A percentile compares a stretch with the other conserved stretches of the same genome.
phyloP scores from a whole-genome alignment of 2,113 vertebrate genomes.

The Cyanoliseus patagonus region DNA sequence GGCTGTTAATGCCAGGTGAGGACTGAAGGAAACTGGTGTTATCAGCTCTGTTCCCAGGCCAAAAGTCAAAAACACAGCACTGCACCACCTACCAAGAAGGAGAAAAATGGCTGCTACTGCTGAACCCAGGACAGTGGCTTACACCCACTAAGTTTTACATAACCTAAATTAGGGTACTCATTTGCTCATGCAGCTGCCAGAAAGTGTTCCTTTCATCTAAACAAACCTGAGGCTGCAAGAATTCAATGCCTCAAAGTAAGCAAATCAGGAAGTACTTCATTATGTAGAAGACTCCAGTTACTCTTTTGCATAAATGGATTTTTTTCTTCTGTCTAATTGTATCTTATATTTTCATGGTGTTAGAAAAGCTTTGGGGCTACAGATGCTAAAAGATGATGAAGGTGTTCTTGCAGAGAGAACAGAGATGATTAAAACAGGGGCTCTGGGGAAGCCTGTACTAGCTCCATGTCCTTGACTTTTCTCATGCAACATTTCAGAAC shows the following conservation, averaged over 20 bases:
- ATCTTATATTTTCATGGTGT: not conserved
- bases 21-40: too few relatives aligned
- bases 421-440: not conserved
- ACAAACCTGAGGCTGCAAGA: constrained; percentile 45
- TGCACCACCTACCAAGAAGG: too few relatives aligned
- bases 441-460: not conserved
- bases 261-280: constrained; percentile 48
- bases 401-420: not conserved
- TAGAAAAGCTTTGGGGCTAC: not conserved
- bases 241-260: constrained; percentile 35
- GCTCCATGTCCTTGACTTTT: not conserved
- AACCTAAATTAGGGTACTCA: not conserved
- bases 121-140: not conserved
- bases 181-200: not conserved
- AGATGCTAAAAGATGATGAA: not conserved
- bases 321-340: not conserved
- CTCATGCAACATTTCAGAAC: not conserved
- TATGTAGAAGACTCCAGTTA: not conserved
- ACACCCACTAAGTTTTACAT: not conserved
- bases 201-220: constrained; percentile 40
- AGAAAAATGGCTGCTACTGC: too few relatives aligned
- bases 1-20: too few relatives aligned
- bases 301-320: not conserved
- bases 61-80: too few relatives aligned
- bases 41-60: too few relatives aligned